A percentile compares a stretch with the other conserved stretches of the same genome.
Evolutionary conservation across 2,888 invertebrate genomes (phyloP).

Genomic region (Phyllotreta cruciferae): DNA sequence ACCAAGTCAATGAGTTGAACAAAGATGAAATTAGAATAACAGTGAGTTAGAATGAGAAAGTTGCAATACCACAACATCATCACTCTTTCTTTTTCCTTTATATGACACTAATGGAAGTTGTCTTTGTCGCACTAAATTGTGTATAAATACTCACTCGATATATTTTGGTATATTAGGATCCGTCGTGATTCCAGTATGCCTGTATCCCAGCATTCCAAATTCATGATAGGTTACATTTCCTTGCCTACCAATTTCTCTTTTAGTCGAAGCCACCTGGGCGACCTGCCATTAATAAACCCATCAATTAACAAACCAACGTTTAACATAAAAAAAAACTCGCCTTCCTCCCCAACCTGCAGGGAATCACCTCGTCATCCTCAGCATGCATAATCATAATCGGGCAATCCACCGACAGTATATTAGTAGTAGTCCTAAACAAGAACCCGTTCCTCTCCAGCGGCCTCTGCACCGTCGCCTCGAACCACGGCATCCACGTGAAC

Average conservation of each 20-base stretch:
- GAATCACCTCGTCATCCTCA: conserved; percentile 53
- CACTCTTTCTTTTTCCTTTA: too few species aligned
- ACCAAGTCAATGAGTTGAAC: too few species aligned
- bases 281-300: conserved; percentile 16
- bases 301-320: not conserved
- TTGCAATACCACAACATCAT: too few species aligned
- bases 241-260: conserved; percentile 44
- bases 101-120: too few species aligned
- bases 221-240: conserved; percentile 48
- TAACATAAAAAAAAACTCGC: conserved; percentile 38
- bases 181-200: conserved; percentile 48
- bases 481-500: conserved; percentile 54
- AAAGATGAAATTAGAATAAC: too few species aligned
- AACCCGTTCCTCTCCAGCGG: conserved; percentile 54
- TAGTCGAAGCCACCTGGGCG: conserved; percentile 40
- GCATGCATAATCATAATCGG: conserved; percentile 56
- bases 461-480: conserved; percentile 50
- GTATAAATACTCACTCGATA: conserved; percentile 50
- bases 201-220: conserved; percentile 46
- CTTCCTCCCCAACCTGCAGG: conserved; percentile 50
- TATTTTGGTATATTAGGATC: conserved; percentile 49
- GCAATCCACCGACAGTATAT: conserved; percentile 51
- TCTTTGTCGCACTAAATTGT: too few species aligned
- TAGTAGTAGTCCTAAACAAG: conserved; percentile 48
- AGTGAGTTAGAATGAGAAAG: too few species aligned